A percentile compares a stretch with the other conserved stretches of the same genome.
These are phyloP conservation scores for Chromobotia macracanthus DNA, from an alignment of 2,797 vertebrate genomes.

Conservation along the genomic window DNA sequence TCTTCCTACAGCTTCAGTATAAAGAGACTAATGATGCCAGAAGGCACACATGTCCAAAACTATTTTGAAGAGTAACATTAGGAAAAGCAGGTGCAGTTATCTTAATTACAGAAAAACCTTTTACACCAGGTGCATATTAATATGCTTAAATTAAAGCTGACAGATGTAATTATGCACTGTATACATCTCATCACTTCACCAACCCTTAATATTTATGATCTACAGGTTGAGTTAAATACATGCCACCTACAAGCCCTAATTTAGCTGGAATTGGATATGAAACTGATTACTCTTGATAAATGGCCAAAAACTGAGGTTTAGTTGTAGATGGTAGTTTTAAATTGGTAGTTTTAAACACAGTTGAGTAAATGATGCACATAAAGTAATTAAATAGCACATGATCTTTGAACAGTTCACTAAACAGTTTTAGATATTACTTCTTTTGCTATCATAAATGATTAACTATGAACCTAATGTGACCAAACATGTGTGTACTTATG, in stretches of 20 bases:
- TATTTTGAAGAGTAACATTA: not conserved
- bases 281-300: not conserved
- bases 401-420: too few species aligned
- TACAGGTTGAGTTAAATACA: not conserved
- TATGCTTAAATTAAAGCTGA: not conserved
- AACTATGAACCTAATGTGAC: not conserved
- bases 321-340: not conserved
- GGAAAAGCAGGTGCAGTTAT: not conserved
- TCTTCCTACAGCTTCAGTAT: not conserved
- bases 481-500: not conserved
- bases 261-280: not conserved
- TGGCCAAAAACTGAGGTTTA: not conserved
- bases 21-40: not conserved
- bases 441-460: too few species aligned
- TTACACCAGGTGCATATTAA: constrained; percentile 2
- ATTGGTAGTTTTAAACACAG: not conserved
- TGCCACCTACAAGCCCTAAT: not conserved
- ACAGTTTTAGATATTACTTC: too few species aligned
- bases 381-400: too few species aligned
- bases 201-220: not conserved
- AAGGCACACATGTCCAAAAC: not conserved
- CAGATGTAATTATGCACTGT: not conserved
- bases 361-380: too few species aligned
- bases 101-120: not conserved
- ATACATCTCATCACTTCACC: not conserved